These are phyloP conservation scores for Percopsis transmontana DNA, from an alignment of 2,113 vertebrate species.

Conservation along the genomic window DNA sequence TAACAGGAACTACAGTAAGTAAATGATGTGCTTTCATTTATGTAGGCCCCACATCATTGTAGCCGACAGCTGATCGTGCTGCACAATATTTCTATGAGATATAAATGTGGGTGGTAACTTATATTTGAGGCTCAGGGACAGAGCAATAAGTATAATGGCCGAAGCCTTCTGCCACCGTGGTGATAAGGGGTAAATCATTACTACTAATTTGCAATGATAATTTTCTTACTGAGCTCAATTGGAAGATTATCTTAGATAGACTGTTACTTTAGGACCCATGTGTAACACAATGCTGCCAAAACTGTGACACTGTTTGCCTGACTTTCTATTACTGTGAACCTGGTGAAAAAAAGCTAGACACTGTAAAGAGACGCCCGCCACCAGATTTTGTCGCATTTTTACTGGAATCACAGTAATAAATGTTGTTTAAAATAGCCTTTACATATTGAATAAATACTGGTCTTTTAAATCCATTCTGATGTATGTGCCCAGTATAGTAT, in stretches of 20 bases:
- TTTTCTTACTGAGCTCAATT: slow-evolving; percentile 11
- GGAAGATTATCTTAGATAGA: slow-evolving; percentile 18
- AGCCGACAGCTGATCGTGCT: background rate
- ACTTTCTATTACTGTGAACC: slow-evolving; percentile 19
- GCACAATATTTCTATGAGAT: background rate
- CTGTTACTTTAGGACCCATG: background rate
- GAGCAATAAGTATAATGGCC: background rate
- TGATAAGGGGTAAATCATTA: slow-evolving; percentile 14
- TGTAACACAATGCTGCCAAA: slow-evolving; percentile 16
- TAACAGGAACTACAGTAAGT: background rate
- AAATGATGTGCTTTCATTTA: background rate
- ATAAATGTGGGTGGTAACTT: background rate
- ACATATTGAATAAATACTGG: too few species aligned
- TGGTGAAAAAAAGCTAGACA: slow-evolving; percentile 1
- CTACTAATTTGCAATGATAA: slow-evolving; percentile 15
- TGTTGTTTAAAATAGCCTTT: too few species aligned
- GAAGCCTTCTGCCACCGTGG: slow-evolving; percentile 1
- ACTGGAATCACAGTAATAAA: too few species aligned
- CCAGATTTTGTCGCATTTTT: too few species aligned
- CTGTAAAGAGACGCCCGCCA: too few species aligned
- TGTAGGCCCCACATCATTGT: background rate
- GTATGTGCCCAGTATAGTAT: too few species aligned
- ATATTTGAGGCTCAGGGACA: background rate
- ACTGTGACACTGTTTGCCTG: slow-evolving; percentile 15
- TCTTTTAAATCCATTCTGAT: too few species aligned